Base-by-base conservation (phyloP, 2,888 invertebrate species). In the Lumbricus terrestris region DNA sequence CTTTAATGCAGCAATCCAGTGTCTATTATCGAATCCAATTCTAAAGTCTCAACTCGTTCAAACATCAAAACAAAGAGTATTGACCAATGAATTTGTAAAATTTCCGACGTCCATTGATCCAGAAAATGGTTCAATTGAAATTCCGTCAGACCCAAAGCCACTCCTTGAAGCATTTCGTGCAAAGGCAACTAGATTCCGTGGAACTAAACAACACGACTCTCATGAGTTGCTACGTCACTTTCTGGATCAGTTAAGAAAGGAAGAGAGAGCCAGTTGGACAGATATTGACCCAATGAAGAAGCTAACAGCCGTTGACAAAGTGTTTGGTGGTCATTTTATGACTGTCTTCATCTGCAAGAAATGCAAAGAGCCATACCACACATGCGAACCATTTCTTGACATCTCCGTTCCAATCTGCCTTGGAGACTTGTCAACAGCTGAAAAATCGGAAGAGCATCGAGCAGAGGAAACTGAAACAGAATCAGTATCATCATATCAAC, bases 201-300 rank as follows among this genome's bases (percentile, higher is more conserved):
- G n/a, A 2, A 20, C 3, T 37, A 16, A 37, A 33, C 85, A 85
- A 15, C 85, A 85, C 85, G 85, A 85, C 37, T 35, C 35, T 23
- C 85, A 85, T 23, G 85, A 85, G n/a, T 85, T 34, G n/a, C 85
- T 85, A 5, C 85, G 85, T 85, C 85, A 34, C 37, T 35, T 85
- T 34, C 85, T 85, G 35, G 85, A 85, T 33, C 35, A 85, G 37
- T 35, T 85, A 35, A 85, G 85, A 85, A 1, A 85, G 35, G 85
- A 85, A 85, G 85, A 85, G 37, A 85, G 85, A 37, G 16, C 85
- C 37, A 85, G 47, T 47, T 47, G 20, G 47, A 47, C 18, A 47
- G 15, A 85, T 85, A 20, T 33, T 16, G 16, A 85, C 16, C 85
- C 15, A 1, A 37, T 15, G 23, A 34, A 85, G 34, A 85, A 20